phyloP scores from a whole-genome alignment of 2,113 vertebrate species.

The Caloenas nicobarica region DNA sequence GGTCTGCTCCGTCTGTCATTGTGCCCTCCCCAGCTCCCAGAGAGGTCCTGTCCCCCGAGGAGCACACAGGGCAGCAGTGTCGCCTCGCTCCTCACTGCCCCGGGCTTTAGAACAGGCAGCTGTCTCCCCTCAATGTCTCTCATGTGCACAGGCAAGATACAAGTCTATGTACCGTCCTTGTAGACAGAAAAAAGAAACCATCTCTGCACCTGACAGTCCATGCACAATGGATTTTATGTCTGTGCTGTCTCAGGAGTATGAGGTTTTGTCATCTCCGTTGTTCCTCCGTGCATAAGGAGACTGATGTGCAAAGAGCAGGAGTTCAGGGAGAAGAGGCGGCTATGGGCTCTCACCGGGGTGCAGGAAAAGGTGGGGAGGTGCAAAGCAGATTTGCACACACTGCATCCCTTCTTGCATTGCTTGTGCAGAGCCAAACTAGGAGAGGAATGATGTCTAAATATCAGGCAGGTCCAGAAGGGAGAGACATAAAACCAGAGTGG shows the following conservation, averaged over 20 bases:
- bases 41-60: not conserved
- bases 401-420: not conserved
- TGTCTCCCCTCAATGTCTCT: not conserved
- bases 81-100: not conserved
- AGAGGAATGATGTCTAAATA: not conserved
- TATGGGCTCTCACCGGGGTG: not conserved
- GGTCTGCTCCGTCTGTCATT: not conserved
- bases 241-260: not conserved
- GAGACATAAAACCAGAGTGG: not conserved
- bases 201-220: not conserved
- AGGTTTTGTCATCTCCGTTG: accelerated
- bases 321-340: not conserved
- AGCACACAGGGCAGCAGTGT: not conserved
- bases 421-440: not conserved
- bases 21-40: not conserved
- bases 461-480: not conserved
- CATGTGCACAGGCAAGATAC: not conserved
- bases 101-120: not conserved
- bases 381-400: not conserved
- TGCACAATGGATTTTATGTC: not conserved
- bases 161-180: not conserved
- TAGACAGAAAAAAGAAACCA: not conserved
- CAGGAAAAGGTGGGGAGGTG: not conserved
- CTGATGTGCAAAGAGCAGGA: accelerated
- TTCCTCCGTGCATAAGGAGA: not conserved